Base-by-base conservation (phyloP, 2,113 vertebrate species). In the Ophiodon elongatus region DNA sequence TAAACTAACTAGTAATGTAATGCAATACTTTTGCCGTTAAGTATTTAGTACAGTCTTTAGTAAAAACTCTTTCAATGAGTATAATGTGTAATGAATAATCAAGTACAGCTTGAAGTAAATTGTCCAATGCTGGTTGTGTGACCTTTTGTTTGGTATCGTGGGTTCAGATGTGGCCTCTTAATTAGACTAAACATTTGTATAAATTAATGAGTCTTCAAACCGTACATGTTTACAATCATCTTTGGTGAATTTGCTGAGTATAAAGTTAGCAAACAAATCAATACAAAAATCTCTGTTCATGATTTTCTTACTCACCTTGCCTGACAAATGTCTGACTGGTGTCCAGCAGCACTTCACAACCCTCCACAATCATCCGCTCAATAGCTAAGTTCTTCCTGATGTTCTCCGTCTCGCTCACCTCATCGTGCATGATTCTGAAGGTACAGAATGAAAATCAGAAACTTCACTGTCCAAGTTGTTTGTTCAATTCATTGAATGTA, bases 301-400 rank as follows among this genome's bases (percentile, higher is more conserved):
- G 9, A 78, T 13, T 8, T 15, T 31, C 17, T 50, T 13, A 62
- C 35, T 64, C 83, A 98, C 98, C 98, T 97, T 99, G 98, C 37
- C 98, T 95, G 3, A 99, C 98, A 2, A 99, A 99, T 0, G 98
- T 99, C 95, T 99, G 98, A 95, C 98, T 99, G 92, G 98, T 99
- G 92, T 99, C 98, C 91, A 99, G 94, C 31, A 99, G 96, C 57
- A 99, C 97, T 83, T 99, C 98, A 4, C 98, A 99, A 4, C 98
- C 98, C 59, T 99, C 98, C 0, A 96, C 97, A 29, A 99, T 99
- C 98, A 99, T 99, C 54, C 98, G 95, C 88, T 99, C 98, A 0
- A 99, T 99, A 0, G 98, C 97, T 76, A 99, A 88, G 72, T 99
- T 99, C 81, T 99, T 99, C 14, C 98, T 95, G 73, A 99, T 99